Evolutionary conservation across 1,140 invertebrate species (phyloP).

Genomic region (Dinothrombium tinctorium): DNA sequence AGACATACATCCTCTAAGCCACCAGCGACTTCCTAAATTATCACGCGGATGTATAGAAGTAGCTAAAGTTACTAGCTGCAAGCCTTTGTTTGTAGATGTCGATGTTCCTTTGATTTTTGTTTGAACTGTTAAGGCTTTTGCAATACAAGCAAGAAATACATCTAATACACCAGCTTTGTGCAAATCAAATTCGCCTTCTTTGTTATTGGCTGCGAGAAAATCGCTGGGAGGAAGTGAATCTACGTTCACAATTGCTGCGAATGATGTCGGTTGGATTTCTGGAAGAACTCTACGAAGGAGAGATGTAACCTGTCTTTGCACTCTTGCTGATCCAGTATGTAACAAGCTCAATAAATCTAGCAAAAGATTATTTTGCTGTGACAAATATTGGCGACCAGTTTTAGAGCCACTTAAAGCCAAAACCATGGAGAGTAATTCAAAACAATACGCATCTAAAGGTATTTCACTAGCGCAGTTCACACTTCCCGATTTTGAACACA

Average conservation of each 20-base stretch:
- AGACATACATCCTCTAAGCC: constrained; percentile 53
- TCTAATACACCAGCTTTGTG: constrained; percentile 41
- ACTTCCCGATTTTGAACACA: too few species aligned
- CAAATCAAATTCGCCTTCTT: constrained; percentile 28
- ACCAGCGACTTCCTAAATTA: constrained; percentile 36
- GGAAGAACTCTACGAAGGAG: constrained; percentile 55
- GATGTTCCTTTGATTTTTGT: constrained; percentile 49
- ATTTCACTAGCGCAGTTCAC: too few species aligned
- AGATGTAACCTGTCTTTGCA: constrained; percentile 68
- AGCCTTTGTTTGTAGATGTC: constrained; percentile 30
- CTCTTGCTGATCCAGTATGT: constrained; percentile 76
- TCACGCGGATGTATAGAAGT: constrained; percentile 16
- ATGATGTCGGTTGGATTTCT: constrained; percentile 37
- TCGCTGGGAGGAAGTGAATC: constrained; percentile 43
- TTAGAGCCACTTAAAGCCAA: too few species aligned
- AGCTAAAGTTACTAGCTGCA: constrained; percentile 23
- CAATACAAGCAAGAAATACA: constrained; percentile 60
- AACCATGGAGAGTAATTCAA: too few species aligned
- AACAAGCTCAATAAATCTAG: constrained; percentile 60
- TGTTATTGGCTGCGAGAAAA: constrained; percentile 27
- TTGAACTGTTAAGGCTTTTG: constrained; percentile 61
- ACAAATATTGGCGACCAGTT: constrained; percentile 63
- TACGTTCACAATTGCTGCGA: constrained; percentile 35
- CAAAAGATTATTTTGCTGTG: constrained; percentile 59
- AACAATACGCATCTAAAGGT: too few species aligned